Conservation (phyloP, 2,888 invertebrate species). For the Brachylomia viminalis region DNA sequence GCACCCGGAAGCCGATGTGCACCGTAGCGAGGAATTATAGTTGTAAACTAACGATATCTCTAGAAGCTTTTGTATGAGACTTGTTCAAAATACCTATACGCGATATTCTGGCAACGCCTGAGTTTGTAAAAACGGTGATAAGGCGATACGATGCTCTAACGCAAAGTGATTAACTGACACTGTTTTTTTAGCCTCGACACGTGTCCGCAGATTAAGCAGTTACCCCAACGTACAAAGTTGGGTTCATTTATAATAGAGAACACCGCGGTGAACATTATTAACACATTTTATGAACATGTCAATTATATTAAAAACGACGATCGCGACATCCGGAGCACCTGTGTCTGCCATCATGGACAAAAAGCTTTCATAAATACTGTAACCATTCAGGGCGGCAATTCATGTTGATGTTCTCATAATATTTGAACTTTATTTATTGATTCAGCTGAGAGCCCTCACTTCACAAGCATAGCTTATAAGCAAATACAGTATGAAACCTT, state of each 20-base stretch:
- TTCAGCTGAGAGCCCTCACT: slow-evolving; percentile 46
- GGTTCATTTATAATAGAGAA: slow-evolving; percentile 29
- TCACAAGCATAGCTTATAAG: slow-evolving; percentile 23
- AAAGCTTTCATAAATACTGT: slow-evolving; percentile 48
- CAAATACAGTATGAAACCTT: slow-evolving; percentile 45
- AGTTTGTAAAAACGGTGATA: slow-evolving; percentile 55
- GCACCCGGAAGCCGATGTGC: slow-evolving; percentile 59
- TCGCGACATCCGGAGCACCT: slow-evolving; percentile 36
- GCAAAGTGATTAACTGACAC: slow-evolving; percentile 42
- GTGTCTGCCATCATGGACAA: slow-evolving; percentile 37
- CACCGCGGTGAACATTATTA: slow-evolving; percentile 31
- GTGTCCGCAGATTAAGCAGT: slow-evolving; percentile 37
- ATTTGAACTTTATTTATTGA: slow-evolving; percentile 52
- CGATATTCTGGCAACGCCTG: slow-evolving; percentile 30
- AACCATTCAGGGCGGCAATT: slow-evolving; percentile 42
- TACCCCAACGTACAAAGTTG: slow-evolving; percentile 23
- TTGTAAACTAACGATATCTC: slow-evolving; percentile 38
- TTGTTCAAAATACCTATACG: slow-evolving; percentile 28
- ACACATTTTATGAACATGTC: slow-evolving; percentile 30
- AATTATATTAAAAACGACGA: slow-evolving; percentile 30
- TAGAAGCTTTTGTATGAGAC: slow-evolving; percentile 42
- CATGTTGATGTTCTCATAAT: slow-evolving; percentile 47
- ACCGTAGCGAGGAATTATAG: slow-evolving; percentile 36
- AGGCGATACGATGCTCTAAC: slow-evolving; percentile 42
- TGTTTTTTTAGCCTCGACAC: slow-evolving; percentile 45